Evolutionary conservation across 2,113 vertebrate genomes (phyloP).

Genomic region (Solenodon paradoxus): DNA sequence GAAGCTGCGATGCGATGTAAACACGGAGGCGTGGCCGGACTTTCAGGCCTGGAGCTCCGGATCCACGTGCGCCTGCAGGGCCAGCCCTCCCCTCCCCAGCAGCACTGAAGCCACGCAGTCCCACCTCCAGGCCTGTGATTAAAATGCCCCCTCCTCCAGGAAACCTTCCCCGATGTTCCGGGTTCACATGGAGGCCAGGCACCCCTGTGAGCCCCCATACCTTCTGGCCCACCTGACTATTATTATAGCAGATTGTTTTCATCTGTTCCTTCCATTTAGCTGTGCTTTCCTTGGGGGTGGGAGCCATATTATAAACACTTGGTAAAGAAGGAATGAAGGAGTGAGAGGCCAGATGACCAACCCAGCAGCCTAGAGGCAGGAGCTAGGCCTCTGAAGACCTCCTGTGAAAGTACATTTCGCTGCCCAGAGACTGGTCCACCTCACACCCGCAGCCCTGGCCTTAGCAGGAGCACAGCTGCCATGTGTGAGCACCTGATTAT

Average conservation of each 20-base stretch:
- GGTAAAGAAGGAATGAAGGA: not conserved
- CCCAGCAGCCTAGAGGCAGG: not conserved
- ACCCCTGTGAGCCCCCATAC: no score
- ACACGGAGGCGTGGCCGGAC: accelerated
- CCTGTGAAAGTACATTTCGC: not conserved
- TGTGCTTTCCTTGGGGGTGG: not conserved
- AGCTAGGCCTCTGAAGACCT: not conserved
- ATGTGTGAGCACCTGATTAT: not conserved
- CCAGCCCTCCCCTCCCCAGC: not conserved
- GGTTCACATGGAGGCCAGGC: not conserved
- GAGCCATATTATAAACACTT: not conserved
- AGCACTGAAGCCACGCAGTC: not conserved
- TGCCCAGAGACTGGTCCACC: not conserved
- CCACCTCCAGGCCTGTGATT: not conserved
- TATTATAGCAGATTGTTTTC: not conserved
- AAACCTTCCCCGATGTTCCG: not conserved
- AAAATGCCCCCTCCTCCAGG: not conserved
- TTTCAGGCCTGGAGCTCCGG: no score
- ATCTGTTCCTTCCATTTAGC: not conserved
- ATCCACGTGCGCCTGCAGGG: no score
- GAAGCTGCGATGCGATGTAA: not conserved
- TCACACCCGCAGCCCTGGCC: not conserved
- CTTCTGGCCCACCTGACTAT: not conserved
- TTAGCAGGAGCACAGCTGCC: not conserved
- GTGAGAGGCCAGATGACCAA: not conserved